Base-by-base conservation (phyloP, 2,113 vertebrate species). In the Cyprinodon brontotheroides region DNA sequence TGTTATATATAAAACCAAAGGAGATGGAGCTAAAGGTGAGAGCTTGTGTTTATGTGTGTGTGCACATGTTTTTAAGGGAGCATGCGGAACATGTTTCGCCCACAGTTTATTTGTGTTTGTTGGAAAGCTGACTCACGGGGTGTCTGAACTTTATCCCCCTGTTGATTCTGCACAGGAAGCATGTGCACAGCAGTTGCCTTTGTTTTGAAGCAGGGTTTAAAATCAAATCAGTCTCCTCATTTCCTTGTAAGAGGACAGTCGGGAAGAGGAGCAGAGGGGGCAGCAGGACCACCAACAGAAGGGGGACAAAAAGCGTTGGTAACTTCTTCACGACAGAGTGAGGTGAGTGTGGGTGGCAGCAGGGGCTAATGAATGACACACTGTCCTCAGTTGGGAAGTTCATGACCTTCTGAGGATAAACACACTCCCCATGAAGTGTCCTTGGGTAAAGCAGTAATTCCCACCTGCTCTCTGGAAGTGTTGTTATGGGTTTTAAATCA, bases 111-210 rank as follows among this genome's bases (percentile, higher is more conserved):
- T 60, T 70, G 66, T 72, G 73, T 60, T 45, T 77, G 38, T 41
- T 70, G 50, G 81, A 81, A 59, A 76, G 72, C 81, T 68, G 67
- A 77, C 37, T 84, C 75, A 78, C 76, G 65, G 72, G 47, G 61
- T 66, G 38, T 39, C 53, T 77, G 76, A 87, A 88, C 84, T 81
- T 82, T 81, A 82, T 76, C 64, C 81, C 29, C 68, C 67, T 70
- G 66, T 72, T 65, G 37, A 8, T 86, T 75, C 80, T 86, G 66
- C 65, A 80, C 84, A 87, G 89, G 86, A 92, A 86, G 85, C 72
- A 39, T 84, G 75, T 80, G 82, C 11, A 63, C 80, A 87, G 80
- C 78, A 67, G 74, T 84, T 65, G 68, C 67, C 75, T 87, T 88
- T 89, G 86, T 88, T 86, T 83, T 78, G 77, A 57, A 12, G 65